Evolutionary conservation across 2,888 invertebrate species (phyloP).

Genomic region (Boloria selene): DNA sequence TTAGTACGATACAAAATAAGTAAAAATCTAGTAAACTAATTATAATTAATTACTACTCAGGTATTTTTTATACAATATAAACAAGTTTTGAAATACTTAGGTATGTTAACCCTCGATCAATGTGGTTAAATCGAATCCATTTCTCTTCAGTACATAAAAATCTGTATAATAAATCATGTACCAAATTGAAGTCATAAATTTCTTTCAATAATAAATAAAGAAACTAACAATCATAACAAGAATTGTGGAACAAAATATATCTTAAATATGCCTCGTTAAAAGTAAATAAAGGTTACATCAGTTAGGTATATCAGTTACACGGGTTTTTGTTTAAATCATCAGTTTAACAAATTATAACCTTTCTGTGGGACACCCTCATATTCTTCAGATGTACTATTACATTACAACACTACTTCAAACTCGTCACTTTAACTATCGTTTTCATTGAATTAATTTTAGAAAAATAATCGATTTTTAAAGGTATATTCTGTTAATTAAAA

Average conservation of each 20-base stretch:
- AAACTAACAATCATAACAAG: slow-evolving; percentile 13
- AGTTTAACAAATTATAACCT: slow-evolving; percentile 59
- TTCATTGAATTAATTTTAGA: background rate
- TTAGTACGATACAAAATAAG: too few species aligned
- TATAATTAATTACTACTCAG: too few species aligned
- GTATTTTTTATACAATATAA: background rate
- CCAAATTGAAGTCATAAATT: slow-evolving; percentile 12
- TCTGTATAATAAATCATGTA: slow-evolving; percentile 4
- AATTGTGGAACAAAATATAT: slow-evolving; percentile 13
- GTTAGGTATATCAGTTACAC: slow-evolving; percentile 41
- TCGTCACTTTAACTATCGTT: slow-evolving; percentile 30
- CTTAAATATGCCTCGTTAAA: slow-evolving; percentile 21
- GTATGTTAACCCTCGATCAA: background rate
- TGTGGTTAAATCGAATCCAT: background rate
- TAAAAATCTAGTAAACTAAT: too few species aligned
- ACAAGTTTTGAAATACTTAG: too few species aligned
- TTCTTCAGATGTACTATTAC: slow-evolving; percentile 49
- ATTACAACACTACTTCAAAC: slow-evolving; percentile 43
- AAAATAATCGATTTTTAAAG: background rate
- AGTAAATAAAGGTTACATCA: slow-evolving; percentile 22
- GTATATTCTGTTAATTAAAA: background rate
- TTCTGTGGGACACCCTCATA: slow-evolving; percentile 48
- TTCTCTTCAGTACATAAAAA: background rate
- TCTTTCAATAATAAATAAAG: slow-evolving; percentile 11
- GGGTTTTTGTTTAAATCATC: slow-evolving; percentile 61